phyloP scores from a whole-genome alignment of 53 echinoderm and acorn worm genomes.

The Astropecten irregularis region DNA sequence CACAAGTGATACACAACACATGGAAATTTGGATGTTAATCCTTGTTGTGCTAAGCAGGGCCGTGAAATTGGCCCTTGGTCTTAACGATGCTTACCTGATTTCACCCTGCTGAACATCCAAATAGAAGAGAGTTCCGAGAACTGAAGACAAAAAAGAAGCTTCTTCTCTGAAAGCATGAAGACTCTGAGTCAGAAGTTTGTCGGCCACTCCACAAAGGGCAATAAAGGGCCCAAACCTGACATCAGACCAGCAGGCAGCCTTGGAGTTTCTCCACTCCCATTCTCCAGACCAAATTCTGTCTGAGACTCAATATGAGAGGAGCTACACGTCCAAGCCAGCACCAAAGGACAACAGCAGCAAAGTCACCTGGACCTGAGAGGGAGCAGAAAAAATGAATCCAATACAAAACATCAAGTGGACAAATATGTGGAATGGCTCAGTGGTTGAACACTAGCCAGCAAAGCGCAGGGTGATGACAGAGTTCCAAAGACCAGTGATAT shows the following conservation, averaged over 20 bases:
- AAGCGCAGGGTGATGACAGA: constrained; percentile 28
- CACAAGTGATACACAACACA: too few species aligned
- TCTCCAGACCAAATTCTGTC: background rate
- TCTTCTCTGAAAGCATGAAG: background rate
- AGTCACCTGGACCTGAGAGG: background rate
- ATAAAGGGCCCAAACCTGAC: background rate
- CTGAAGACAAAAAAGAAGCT: background rate
- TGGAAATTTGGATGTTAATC: too few species aligned
- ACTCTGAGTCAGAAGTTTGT: background rate
- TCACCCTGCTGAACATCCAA: background rate
- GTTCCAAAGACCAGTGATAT: constrained; percentile 17
- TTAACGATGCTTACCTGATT: background rate
- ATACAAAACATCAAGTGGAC: too few species aligned
- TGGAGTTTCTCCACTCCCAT: background rate
- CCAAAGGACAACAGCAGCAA: background rate
- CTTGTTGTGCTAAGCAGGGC: too few species aligned
- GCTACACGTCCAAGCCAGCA: background rate
- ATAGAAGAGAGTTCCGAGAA: background rate
- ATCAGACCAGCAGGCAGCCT: background rate
- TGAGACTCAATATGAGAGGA: too few species aligned
- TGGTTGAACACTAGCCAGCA: constrained; percentile 4
- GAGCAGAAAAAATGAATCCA: background rate
- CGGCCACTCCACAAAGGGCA: too few species aligned
- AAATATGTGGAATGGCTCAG: background rate
- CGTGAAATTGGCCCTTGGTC: background rate